Evolutionary conservation across 2,113 vertebrate species (phyloP), one percentile per base, ranked within the genome.

Genomic region (Vidua macroura): DNA sequence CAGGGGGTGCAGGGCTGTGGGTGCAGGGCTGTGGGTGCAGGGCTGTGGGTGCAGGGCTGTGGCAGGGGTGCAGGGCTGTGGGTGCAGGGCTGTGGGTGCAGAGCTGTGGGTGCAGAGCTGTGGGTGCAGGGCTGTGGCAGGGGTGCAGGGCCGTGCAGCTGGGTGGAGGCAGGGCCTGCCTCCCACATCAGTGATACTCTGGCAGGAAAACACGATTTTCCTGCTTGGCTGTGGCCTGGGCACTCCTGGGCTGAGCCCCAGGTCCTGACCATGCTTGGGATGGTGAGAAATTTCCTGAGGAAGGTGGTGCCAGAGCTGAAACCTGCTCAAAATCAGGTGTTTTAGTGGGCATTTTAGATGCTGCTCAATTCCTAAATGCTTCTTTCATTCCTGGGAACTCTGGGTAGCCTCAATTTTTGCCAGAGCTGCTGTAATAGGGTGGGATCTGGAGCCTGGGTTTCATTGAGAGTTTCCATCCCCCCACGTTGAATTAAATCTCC

Each of bases 131-230:
- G 39, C 85, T 7, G 44, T 2, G 7, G 31, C 19, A 33, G 13
- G 55, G 31, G 33, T 58, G 33, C 33, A 58, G 55, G 21, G 39
- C 86, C 7, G 60, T 3, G 7, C 48, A 49, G 48, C 52, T 2
- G 0, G 81, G 55, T 0, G 0, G 35, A 27, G 64, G 78, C 85
- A 91, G 85, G 43, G 37, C 56, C 64, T 63, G 48, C 70, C 48
- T 90, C 90, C 78, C 82, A 52, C 43, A 0, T 19, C 88, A 77
- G 44, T 4, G 17, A 67, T 39, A 4, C 82, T 67, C 70, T 59
- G 85, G 86, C 94, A 94, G 83, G 79, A 87, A 82, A 95, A 95
- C 85, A 76, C 1, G 70, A 87, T 92, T 93, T 95, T 95, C 94
- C 96, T 94, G 94, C 94, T 93, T 43, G 76, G 88, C 95, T 15